Base-by-base conservation (phyloP, 2,797 vertebrate genomes). In the Enteromius argenteus region DNA sequence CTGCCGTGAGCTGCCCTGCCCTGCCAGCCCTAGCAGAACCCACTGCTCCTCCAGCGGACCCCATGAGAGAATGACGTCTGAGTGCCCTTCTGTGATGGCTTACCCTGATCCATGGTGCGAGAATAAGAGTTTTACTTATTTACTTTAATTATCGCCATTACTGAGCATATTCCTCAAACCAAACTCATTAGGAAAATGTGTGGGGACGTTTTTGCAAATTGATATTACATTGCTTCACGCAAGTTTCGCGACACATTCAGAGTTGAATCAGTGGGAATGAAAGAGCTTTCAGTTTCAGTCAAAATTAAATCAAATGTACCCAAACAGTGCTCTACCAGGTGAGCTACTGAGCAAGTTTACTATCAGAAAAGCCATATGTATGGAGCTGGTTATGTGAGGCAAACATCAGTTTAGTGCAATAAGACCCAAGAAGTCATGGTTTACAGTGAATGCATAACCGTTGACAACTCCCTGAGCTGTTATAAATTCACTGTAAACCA, bases 1-100 rank as follows among this genome's bases (percentile, higher is more conserved):
- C 77, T 84, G 19, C 23, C 5, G 1, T 19, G 49, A 56, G 68
- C 19, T 79, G 27, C 15, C 71, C 69, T 80, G 76, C 76, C 69
- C 77, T 86, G 86, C 82, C 85, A 84, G 51, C 75, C 75, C 60
- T 80, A 84, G 79, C 80, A 76, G 80, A 82, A 79, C 79, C 79
- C 79, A 80, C 81, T 53, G 81, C 80, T 58, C 66, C 69, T 87
- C 75, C 81, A 85, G 79, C 37, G 79, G 78, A 86, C 68, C 75
- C 44, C 74, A 53, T 71, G 85, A 72, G 74, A 79, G 71, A 86
- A 75, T 84, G 88, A 86, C 78, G 83, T 86, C 72, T 42, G 17
- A 83, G 80, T 66, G 35, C 19, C 80, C 83, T 80, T 89, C 83
- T 51, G 78, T 75, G 80, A 79, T 46, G n/a, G 83, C 83, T 85